Conservation (phyloP, 2,113 vertebrate species). For the Gadus chalcogrammus region DNA sequence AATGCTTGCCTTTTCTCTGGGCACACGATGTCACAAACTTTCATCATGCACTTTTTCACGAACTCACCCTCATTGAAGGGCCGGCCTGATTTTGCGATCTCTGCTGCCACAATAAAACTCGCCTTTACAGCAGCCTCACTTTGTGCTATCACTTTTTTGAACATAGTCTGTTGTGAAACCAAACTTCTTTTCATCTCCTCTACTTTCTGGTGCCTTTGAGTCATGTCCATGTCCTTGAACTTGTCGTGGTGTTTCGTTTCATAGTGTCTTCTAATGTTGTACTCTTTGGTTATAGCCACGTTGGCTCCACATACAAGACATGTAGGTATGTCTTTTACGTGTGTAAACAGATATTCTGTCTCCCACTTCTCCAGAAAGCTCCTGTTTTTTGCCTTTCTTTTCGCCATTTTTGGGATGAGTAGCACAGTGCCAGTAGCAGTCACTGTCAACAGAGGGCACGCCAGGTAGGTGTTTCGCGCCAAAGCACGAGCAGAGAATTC, state of each 20-base stretch:
- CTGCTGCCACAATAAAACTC: slow-evolving; percentile 29
- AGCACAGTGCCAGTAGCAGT: too few relatives aligned
- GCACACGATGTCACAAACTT: not conserved
- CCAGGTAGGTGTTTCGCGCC: too few relatives aligned
- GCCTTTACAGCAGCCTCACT: slow-evolving; percentile 33
- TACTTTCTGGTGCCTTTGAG: not conserved
- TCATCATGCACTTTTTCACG: not conserved
- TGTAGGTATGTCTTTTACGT: too few relatives aligned
- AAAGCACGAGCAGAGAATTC: too few relatives aligned
- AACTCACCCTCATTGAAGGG: slow-evolving; percentile 17
- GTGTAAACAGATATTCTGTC: too few relatives aligned
- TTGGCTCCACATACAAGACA: not conserved
- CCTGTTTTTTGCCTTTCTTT: too few relatives aligned
- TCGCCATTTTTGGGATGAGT: too few relatives aligned
- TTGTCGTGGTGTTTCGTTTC: not conserved
- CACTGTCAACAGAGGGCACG: too few relatives aligned
- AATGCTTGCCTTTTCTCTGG: not conserved
- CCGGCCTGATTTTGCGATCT: not conserved
- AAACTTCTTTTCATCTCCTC: not conserved
- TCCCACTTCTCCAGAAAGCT: too few relatives aligned
- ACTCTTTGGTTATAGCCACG: not conserved
- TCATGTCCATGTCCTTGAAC: not conserved
- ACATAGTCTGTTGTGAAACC: not conserved
- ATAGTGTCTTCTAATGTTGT: not conserved
- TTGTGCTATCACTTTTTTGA: slow-evolving; percentile 19